Conservation (phyloP, 1,140 invertebrate genomes). For the Acromyrmex echinatior region DNA sequence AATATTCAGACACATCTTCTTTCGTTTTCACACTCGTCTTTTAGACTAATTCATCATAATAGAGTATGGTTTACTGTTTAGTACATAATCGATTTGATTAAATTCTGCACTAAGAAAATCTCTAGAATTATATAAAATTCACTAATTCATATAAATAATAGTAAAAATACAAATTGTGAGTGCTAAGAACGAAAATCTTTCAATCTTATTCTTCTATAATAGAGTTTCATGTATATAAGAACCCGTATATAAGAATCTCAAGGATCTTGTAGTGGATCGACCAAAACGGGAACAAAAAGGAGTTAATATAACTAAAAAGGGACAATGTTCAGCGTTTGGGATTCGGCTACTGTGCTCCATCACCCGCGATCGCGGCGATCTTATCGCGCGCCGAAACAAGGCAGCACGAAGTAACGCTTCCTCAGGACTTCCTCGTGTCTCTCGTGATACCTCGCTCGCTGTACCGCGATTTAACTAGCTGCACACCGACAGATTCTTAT, state of each 20-base stretch:
- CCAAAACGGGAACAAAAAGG: slow-evolving; percentile 27
- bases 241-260: slow-evolving; percentile 33
- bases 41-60: not conserved
- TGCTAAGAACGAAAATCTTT: not conserved
- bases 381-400: slow-evolving; percentile 63
- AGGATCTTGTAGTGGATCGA: slow-evolving; percentile 32
- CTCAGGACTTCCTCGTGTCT: slow-evolving; percentile 54
- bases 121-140: not conserved
- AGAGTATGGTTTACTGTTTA: not conserved
- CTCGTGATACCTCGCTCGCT: slow-evolving; percentile 4
- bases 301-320: not conserved
- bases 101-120: not conserved
- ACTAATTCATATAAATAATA: not conserved
- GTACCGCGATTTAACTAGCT: slow-evolving; percentile 70
- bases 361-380: slow-evolving; percentile 65
- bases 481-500: slow-evolving; percentile 68
- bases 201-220: not conserved
- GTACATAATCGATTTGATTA: not conserved
- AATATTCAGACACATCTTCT: not conserved
- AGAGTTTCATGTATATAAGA: not conserved
- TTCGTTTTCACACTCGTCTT: not conserved
- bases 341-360: slow-evolving; percentile 74
- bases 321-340: slow-evolving; percentile 56
- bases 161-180: not conserved
- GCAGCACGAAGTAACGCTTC: slow-evolving; percentile 10